phyloP scores from a whole-genome alignment of 2,797 vertebrate species.

The Cossypha heuglini region DNA sequence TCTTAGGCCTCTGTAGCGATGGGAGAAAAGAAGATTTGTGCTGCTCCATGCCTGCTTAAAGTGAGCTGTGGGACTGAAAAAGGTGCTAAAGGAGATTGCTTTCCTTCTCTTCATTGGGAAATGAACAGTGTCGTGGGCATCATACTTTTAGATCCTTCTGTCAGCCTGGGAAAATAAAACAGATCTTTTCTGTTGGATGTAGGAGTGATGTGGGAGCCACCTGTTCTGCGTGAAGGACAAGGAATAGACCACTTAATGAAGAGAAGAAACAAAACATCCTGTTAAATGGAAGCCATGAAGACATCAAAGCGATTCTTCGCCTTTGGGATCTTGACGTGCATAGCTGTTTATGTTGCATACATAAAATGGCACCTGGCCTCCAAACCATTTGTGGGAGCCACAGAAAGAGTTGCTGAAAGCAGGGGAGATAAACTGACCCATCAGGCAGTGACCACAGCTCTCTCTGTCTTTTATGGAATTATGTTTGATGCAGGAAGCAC shows the following conservation, averaged over 20 bases:
- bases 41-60: background rate
- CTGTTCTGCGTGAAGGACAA: constrained; percentile 22
- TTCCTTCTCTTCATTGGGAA: background rate
- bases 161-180: background rate
- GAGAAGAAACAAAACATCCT: constrained; percentile 11
- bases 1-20: background rate
- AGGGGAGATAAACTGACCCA: background rate
- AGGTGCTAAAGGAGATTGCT: background rate
- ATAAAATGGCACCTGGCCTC: constrained; percentile 79
- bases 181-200: background rate
- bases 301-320: constrained; percentile 80
- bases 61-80: background rate
- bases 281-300: constrained; percentile 82
- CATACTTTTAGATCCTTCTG: background rate
- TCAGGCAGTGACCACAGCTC: background rate
- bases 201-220: background rate
- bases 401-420: background rate
- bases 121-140: accelerated
- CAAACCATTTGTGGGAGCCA: constrained; percentile 7
- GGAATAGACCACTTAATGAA: background rate
- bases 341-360: constrained; percentile 85
- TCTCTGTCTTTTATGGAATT: constrained; percentile 83
- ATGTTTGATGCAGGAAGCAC: constrained; percentile 98
- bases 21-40: background rate
- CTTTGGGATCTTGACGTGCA: constrained; percentile 76